phyloP scores from a whole-genome alignment of 2,797 vertebrate species.

The Pantherophis alleghaniensis region DNA sequence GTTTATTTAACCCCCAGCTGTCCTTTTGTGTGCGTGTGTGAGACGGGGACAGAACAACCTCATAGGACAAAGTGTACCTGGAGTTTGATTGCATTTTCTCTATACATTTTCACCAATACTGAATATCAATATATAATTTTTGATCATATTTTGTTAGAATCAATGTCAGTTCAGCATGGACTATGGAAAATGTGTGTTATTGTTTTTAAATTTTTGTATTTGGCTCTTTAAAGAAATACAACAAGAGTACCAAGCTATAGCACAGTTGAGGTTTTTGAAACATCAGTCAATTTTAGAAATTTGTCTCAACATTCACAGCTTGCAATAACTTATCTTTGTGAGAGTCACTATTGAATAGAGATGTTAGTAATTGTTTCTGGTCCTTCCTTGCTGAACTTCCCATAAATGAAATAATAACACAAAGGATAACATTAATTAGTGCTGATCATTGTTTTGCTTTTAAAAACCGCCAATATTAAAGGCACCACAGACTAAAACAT shows the following conservation, averaged over 20 bases:
- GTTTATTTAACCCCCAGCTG: too few species aligned
- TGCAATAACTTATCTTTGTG: background rate
- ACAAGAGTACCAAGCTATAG: background rate
- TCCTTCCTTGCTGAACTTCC: background rate
- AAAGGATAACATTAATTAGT: background rate
- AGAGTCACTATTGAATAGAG: background rate
- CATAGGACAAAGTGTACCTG: too few species aligned
- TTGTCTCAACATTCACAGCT: background rate
- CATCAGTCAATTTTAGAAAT: background rate
- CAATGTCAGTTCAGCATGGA: background rate
- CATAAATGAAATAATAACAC: background rate
- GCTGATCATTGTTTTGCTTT: background rate
- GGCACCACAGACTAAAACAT: background rate
- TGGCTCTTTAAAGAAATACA: background rate
- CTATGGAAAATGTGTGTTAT: background rate
- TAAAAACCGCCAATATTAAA: background rate
- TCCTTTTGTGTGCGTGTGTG: too few species aligned
- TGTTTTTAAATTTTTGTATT: background rate
- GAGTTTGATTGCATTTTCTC: too few species aligned
- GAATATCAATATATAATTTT: background rate
- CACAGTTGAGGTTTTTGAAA: background rate
- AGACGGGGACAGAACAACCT: too few species aligned
- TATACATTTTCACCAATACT: background rate
- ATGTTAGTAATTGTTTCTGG: background rate
- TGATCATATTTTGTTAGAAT: background rate